These are phyloP conservation scores for Menidia menidia DNA, from an alignment of 2,797 vertebrate genomes.

Conservation along the genomic window DNA sequence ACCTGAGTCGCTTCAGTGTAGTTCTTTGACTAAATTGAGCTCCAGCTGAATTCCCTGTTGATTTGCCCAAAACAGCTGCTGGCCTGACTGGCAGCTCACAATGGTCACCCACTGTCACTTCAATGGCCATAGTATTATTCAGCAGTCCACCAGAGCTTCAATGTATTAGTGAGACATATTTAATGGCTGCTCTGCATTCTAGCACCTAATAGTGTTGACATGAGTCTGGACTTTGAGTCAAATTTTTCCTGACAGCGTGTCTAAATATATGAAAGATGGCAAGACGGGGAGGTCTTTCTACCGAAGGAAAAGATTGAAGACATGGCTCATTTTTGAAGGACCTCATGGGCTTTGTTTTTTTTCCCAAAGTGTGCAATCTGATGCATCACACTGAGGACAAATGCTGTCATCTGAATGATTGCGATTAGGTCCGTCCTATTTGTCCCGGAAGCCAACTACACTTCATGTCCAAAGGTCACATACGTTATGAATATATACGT, in stretches of 20 bases:
- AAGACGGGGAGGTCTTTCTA: slow-evolving; percentile 23
- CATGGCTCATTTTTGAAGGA: slow-evolving; percentile 18
- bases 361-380: slow-evolving; percentile 23
- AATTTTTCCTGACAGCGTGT: slow-evolving; percentile 60
- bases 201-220: slow-evolving; percentile 61
- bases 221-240: slow-evolving; percentile 58
- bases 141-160: slow-evolving; percentile 39
- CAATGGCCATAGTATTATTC: slow-evolving; percentile 35
- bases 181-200: slow-evolving; percentile 57
- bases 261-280: slow-evolving; percentile 54
- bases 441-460: not conserved
- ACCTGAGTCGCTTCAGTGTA: slow-evolving; percentile 47
- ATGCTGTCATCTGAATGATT: slow-evolving; percentile 7
- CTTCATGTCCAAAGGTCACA: not conserved
- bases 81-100: slow-evolving; percentile 46
- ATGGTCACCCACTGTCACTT: slow-evolving; percentile 38
- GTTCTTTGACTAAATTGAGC: slow-evolving; percentile 53
- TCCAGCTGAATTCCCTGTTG: slow-evolving; percentile 44
- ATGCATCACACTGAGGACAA: slow-evolving; percentile 12
- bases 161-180: slow-evolving; percentile 38
- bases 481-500: not conserved
- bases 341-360: slow-evolving; percentile 12
- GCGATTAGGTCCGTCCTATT: not conserved
- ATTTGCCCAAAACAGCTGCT: slow-evolving; percentile 47
- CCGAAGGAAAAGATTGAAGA: slow-evolving; percentile 31